Percentiles rank a stretch among this genome's conserved stretches.
These are phyloP conservation scores for Craterocephalus amniculus DNA, from an alignment of 2,797 vertebrate species.

Conservation along the genomic window DNA sequence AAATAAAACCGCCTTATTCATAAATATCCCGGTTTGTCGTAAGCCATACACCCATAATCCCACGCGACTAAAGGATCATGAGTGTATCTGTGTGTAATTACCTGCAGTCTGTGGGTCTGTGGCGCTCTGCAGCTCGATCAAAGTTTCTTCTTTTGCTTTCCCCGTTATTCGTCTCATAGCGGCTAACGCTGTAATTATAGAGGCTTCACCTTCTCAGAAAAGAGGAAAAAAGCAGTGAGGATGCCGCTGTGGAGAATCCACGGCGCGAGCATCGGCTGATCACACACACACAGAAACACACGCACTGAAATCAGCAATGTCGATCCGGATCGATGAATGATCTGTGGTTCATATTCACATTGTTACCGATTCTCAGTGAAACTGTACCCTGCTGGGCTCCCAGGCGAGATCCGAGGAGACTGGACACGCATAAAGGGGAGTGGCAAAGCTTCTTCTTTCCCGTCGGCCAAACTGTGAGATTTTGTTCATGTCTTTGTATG, in stretches of 20 bases:
- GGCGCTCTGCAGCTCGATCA: conserved; percentile 81
- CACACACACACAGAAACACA: too few relatives aligned
- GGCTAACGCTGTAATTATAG: conserved; percentile 15
- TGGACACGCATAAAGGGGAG: conserved; percentile 65
- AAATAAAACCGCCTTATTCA: neutral
- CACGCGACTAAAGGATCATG: too few relatives aligned
- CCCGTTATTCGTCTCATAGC: conserved; percentile 84
- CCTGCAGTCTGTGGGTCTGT: conserved; percentile 73
- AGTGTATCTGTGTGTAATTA: conserved; percentile 33
- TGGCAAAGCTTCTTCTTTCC: conserved; percentile 15
- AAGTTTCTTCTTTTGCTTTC: conserved; percentile 80
- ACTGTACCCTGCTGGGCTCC: conserved; percentile 27
- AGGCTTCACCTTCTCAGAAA: conserved; percentile 39
- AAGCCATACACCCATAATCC: neutral
- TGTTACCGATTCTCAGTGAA: neutral
- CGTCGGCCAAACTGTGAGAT: conserved; percentile 49
- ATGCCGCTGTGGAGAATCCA: conserved; percentile 21
- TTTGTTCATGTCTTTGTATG: too few relatives aligned
- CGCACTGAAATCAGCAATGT: conserved; percentile 10
- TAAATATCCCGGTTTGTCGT: neutral
- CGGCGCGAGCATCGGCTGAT: neutral
- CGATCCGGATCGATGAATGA: neutral
- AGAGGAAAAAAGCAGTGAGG: neutral
- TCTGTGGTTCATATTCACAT: conserved; percentile 11
- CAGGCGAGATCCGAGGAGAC: conserved; percentile 11